These are phyloP conservation scores for Apodemus speciosus DNA, from an alignment of 2,113 vertebrate species.

Conservation along the genomic window DNA sequence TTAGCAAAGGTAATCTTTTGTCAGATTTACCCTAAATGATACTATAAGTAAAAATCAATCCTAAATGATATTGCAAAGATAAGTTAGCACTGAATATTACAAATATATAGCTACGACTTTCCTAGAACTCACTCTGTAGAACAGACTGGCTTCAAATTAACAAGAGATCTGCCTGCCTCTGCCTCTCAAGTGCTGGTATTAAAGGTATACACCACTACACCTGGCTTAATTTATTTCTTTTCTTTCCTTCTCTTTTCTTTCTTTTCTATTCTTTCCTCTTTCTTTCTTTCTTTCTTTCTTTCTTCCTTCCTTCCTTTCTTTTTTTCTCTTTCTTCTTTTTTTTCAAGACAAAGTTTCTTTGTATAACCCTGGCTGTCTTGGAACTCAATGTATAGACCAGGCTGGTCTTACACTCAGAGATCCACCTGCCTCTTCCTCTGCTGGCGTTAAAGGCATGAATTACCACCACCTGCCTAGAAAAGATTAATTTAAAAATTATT, in stretches of 20 bases:
- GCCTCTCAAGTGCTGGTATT: neutral
- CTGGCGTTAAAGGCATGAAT: neutral
- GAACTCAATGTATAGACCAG: neutral
- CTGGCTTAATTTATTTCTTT: neutral
- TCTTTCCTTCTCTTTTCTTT: too few species aligned
- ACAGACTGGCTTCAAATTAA: neutral
- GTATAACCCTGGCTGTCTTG: neutral
- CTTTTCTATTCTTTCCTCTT: too few species aligned
- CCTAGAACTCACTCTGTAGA: neutral
- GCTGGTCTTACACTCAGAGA: neutral
- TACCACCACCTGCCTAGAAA: neutral
- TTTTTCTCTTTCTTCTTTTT: neutral
- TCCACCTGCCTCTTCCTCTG: neutral
- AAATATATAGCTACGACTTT: neutral
- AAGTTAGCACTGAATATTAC: neutral
- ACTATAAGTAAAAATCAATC: neutral
- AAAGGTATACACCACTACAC: neutral
- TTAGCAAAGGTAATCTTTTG: neutral
- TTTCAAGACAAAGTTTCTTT: neutral
- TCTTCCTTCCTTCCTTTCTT: too few species aligned
- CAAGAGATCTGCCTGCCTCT: neutral
- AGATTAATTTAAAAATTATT: neutral
- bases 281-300: too few species aligned
- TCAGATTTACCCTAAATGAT: neutral
- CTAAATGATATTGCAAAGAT: neutral